Percentiles rank a stretch among this genome's conserved stretches.
These are phyloP conservation scores for Onthophagus taurus DNA, from an alignment of 1,140 invertebrate species.

Conservation along the genomic window DNA sequence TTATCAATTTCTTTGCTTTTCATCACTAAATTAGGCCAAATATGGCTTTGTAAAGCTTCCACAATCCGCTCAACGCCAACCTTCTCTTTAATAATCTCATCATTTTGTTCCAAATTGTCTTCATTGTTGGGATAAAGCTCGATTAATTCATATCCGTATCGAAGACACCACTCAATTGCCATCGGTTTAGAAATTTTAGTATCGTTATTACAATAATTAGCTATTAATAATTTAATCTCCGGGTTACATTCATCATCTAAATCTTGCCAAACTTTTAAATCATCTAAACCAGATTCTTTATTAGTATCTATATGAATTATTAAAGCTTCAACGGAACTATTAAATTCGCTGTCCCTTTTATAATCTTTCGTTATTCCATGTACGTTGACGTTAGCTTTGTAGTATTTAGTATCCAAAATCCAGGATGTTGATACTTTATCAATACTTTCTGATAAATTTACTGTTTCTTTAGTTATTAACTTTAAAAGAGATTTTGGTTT, in stretches of 20 bases:
- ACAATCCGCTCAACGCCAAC: slow-evolving; percentile 61
- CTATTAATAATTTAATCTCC: slow-evolving; percentile 35
- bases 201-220: slow-evolving; percentile 32
- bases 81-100: slow-evolving; percentile 54
- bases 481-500: slow-evolving; percentile 34
- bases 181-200: slow-evolving; percentile 29
- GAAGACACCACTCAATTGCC: slow-evolving; percentile 36
- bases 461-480: slow-evolving; percentile 27
- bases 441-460: slow-evolving; percentile 14
- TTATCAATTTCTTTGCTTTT: slow-evolving; percentile 43
- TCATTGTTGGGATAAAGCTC: slow-evolving; percentile 52
- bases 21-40: slow-evolving; percentile 64
- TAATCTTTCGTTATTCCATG: slow-evolving; percentile 29
- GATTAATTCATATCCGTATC: slow-evolving; percentile 56
- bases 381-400: slow-evolving; percentile 34
- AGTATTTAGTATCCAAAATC: slow-evolving; percentile 40
- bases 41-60: slow-evolving; percentile 65
- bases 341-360: slow-evolving; percentile 24
- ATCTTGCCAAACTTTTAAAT: slow-evolving; percentile 30
- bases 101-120: slow-evolving; percentile 43
- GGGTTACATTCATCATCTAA: slow-evolving; percentile 31
- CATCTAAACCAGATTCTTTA: slow-evolving; percentile 30
- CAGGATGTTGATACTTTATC: slow-evolving; percentile 27
- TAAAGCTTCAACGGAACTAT: slow-evolving; percentile 33
- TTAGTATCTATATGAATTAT: slow-evolving; percentile 37